phyloP scores from a whole-genome alignment of 2,113 vertebrate species.

The Lota lota region DNA sequence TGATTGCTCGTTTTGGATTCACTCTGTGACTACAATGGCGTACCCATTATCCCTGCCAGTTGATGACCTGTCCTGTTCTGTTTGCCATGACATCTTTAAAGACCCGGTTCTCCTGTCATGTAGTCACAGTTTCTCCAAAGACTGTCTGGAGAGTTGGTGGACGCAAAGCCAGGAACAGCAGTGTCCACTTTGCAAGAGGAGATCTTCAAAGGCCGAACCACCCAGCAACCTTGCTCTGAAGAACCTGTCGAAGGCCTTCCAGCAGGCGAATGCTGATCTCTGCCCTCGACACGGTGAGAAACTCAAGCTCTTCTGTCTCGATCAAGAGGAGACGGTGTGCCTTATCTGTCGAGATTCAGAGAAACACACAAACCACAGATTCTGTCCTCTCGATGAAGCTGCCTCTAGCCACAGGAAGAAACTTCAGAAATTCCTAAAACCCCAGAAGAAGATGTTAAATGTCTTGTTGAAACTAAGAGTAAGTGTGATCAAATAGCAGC shows the following conservation, averaged over 20 bases:
- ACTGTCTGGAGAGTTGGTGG: background rate
- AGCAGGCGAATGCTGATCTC: background rate
- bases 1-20: too few species aligned
- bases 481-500: background rate
- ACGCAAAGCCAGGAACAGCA: background rate
- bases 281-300: constrained; percentile 1
- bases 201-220: background rate
- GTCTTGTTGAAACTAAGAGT: background rate
- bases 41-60: background rate
- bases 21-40: background rate
- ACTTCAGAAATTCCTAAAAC: background rate
- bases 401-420: background rate
- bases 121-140: constrained; percentile 7
- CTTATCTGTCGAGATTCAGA: background rate
- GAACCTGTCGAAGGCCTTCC: constrained; percentile 1
- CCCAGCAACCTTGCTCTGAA: background rate
- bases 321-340: background rate
- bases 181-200: background rate
- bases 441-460: background rate
- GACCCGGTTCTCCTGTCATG: constrained; percentile 1
- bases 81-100: background rate
- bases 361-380: background rate
- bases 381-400: background rate
- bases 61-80: background rate
- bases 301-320: background rate